phyloP scores from a whole-genome alignment of 2,113 vertebrate genomes.

The Labeo rohita region DNA sequence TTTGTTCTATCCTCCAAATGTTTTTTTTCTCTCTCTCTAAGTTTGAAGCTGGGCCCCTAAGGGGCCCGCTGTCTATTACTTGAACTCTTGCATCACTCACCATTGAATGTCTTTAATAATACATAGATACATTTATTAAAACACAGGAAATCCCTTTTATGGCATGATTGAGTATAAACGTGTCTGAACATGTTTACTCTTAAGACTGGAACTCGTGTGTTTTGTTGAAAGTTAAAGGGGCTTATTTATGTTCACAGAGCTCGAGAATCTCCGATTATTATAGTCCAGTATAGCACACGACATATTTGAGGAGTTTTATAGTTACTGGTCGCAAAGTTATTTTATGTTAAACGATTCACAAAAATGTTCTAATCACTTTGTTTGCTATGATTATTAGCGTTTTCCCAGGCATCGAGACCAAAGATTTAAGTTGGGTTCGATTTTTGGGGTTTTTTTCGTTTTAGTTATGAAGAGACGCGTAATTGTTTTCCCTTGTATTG shows the following conservation, averaged over 20 bases:
- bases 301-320: constrained; percentile 36
- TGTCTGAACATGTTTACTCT: constrained; percentile 48
- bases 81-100: constrained; percentile 78
- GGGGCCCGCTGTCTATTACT: constrained; percentile 71
- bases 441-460: constrained; percentile 17
- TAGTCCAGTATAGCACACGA: constrained; percentile 71
- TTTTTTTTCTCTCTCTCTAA: constrained; percentile 5
- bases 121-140: constrained; percentile 57
- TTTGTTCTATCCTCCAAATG: constrained; percentile 49
- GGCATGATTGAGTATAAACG: constrained; percentile 48
- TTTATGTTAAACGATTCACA: constrained; percentile 34
- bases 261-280: constrained; percentile 54
- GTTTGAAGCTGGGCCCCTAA: constrained; percentile 58
- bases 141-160: constrained; percentile 63
- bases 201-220: constrained; percentile 35
- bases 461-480: constrained; percentile 48
- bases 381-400: constrained; percentile 16
- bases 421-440: constrained; percentile 75
- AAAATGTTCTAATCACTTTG: constrained; percentile 27
- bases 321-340: neutral
- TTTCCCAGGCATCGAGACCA: constrained; percentile 70
- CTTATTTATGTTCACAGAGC: constrained; percentile 49
- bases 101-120: constrained; percentile 81
- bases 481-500: neutral
- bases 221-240: constrained; percentile 48